Base-by-base conservation (phyloP, 2,797 vertebrate genomes). In the Mus spretus region DNA sequence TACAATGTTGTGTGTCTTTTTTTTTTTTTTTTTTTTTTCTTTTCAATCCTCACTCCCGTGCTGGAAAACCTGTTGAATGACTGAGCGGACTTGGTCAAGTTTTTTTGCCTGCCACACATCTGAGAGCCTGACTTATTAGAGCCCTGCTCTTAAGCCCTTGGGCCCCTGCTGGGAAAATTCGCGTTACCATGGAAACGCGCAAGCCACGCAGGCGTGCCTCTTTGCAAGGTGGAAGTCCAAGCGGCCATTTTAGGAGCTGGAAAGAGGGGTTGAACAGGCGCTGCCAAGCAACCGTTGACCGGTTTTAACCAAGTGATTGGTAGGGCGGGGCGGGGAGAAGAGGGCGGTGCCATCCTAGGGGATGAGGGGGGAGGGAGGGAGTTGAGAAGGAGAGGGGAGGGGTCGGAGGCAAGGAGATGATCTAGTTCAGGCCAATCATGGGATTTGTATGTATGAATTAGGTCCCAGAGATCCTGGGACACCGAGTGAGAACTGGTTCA, bases 221-320 rank as follows among this genome's bases (percentile, higher is more conserved):
- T 40, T 2, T 0, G 19, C 9, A 61, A 57, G 70, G 57, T 67
- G 53, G 91, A 93, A 44, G 93, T 28, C 44, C 6, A 40, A 77
- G 90, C 86, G 90, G 86, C 96, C 97, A 98, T 98, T 77, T 97
- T 98, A 92, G 92, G 34, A 79, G 6, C 82, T 79, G 97, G 96
- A 99, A 99, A 83, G 99, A 98, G 0, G 99, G 99, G 17, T 99
- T 99, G 98, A 99, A 99, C 97, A 98, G 98, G 12, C 98, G 99
- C 1, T 98, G 98, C 61, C 98, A 84, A 53, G 98, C 98, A 97
- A 99, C 98, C 96, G 99, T 99, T 97, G 99, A 98, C 92, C 99
- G 98, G 20, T 99, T 99, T 82, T 98, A 98, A 95, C 98, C 98
- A 34, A 97, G 91, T 34, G 95, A 97, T 70, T 98, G 98, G 96